phyloP scores from a whole-genome alignment of 1,140 invertebrate genomes.

The Thaumatotibia leucotreta region DNA sequence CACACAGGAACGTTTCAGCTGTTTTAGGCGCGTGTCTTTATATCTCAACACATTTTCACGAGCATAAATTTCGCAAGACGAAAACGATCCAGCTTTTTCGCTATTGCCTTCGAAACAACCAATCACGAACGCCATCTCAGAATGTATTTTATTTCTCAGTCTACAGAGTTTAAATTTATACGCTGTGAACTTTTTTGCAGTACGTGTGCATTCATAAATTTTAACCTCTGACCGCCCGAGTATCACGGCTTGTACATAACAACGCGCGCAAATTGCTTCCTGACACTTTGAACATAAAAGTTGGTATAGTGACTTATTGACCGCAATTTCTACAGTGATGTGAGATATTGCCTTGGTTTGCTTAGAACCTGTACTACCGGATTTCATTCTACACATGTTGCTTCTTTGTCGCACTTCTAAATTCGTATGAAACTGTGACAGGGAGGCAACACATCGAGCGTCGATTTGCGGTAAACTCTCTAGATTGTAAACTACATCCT shows the following conservation, averaged over 20 bases:
- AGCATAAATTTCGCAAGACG: background rate
- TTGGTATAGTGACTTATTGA: background rate
- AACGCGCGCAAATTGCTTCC: slow-evolving; percentile 4
- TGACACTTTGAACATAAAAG: slow-evolving; percentile 4
- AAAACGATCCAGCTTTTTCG: background rate
- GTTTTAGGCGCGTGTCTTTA: background rate
- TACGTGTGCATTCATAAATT: slow-evolving; percentile 7
- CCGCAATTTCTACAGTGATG: background rate
- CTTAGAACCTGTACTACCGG: background rate
- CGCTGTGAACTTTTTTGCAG: background rate
- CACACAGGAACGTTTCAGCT: no score
- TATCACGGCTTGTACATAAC: slow-evolving; percentile 9
- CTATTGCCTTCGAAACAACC: background rate
- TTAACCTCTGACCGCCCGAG: background rate
- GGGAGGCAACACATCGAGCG: no score
- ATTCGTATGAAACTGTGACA: no score
- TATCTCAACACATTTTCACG: background rate
- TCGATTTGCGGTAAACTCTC: no score
- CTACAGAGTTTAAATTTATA: background rate
- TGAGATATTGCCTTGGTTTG: background rate
- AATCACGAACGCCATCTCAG: background rate
- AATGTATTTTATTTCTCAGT: background rate
- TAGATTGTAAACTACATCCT: no score
- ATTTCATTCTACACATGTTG: no score
- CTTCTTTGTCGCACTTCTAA: no score